These are phyloP conservation scores for Pelmatolapia mariae DNA, from an alignment of 2,113 vertebrate genomes.

Conservation along the genomic window DNA sequence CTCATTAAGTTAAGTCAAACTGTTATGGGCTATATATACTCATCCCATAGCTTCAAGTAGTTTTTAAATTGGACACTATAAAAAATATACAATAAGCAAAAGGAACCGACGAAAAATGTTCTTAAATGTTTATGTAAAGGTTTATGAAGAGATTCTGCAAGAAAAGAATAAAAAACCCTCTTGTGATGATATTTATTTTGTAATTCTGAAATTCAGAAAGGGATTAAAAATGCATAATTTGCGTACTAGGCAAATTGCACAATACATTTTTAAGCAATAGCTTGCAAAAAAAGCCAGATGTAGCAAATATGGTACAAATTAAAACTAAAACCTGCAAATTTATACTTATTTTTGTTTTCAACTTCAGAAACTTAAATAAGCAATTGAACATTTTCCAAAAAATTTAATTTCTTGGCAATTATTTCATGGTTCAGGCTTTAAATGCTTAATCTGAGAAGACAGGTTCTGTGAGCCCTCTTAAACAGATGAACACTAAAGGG, in stretches of 20 bases:
- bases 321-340: not conserved
- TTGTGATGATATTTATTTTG: not conserved
- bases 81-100: not conserved
- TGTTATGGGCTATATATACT: not conserved
- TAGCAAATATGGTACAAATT: not conserved
- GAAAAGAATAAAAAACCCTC: not conserved
- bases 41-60: not conserved
- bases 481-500: not conserved
- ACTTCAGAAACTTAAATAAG: not conserved
- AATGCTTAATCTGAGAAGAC: not conserved
- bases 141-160: not conserved
- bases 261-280: not conserved
- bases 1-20: not conserved
- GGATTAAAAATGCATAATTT: fast-evolving
- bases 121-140: not conserved
- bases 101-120: fast-evolving
- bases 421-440: not conserved
- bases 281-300: not conserved
- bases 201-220: not conserved
- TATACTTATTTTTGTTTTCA: not conserved
- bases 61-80: not conserved
- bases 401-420: not conserved
- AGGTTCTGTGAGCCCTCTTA: not conserved
- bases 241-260: fast-evolving
- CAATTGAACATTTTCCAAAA: not conserved